These are phyloP conservation scores for Serinus canaria DNA, from an alignment of 2,113 vertebrate genomes.

Conservation along the genomic window DNA sequence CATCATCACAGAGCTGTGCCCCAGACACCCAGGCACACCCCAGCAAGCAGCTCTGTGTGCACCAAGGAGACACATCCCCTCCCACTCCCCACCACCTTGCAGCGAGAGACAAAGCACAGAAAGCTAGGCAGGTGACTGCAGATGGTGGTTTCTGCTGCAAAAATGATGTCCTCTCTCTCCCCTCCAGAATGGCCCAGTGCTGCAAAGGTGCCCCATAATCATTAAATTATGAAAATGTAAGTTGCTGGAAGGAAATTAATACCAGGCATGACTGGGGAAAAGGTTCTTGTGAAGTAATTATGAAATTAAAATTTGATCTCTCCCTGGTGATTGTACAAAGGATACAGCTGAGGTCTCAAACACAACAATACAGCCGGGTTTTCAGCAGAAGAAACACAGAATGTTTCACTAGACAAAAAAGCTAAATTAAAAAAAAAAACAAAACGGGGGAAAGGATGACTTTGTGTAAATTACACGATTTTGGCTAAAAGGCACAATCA, in stretches of 20 bases:
- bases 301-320: constrained; percentile 73
- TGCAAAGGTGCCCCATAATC: constrained; percentile 51
- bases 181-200: background rate
- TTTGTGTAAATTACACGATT: constrained; percentile 57
- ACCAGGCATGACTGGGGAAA: constrained; percentile 59
- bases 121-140: background rate
- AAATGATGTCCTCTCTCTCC: background rate
- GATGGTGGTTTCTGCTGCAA: background rate
- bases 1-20: constrained; percentile 48
- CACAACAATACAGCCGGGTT: background rate
- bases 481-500: constrained; percentile 61
- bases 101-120: background rate
- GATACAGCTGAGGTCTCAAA: background rate
- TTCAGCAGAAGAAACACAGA: background rate
- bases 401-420: constrained; percentile 35
- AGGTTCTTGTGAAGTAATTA: constrained; percentile 74
- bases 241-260: constrained; percentile 71
- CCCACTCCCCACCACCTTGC: rapidly evolving
- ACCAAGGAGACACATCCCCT: background rate
- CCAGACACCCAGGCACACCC: background rate
- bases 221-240: constrained; percentile 71
- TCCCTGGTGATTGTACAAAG: constrained; percentile 57
- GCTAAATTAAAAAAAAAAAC: background rate
- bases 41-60: background rate
- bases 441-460: background rate